Conservation (phyloP, 2,888 invertebrate species). For the Leptothorax acervorum region DNA sequence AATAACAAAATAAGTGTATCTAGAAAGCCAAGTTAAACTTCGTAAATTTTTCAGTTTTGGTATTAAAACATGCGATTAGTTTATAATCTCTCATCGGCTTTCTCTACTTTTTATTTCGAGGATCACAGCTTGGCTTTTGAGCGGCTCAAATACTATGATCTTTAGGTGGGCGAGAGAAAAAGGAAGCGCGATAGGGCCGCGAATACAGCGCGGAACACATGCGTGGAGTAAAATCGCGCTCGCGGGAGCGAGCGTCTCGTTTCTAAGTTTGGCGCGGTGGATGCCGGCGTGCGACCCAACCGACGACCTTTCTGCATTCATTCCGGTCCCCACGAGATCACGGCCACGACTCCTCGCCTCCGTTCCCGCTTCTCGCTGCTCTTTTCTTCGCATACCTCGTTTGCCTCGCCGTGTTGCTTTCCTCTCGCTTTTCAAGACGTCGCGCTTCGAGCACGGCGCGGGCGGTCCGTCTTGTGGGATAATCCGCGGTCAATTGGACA, state of each 20-base stretch:
- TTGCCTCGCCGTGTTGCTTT: slow-evolving; percentile 15
- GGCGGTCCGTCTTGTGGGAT: slow-evolving; percentile 1
- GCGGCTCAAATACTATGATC: not conserved
- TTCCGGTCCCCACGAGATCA: slow-evolving; percentile 50
- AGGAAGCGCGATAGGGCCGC: not conserved
- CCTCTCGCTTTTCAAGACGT: slow-evolving; percentile 33
- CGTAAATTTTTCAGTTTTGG: not conserved
- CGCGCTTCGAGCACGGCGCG: not conserved
- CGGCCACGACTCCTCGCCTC: slow-evolving; percentile 45
- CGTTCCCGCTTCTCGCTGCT: slow-evolving; percentile 46
- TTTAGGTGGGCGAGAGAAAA: not conserved
- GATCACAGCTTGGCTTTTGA: not conserved
- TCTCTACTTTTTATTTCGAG: not conserved
- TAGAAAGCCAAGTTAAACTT: not conserved
- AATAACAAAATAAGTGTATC: not conserved
- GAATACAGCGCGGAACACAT: not conserved
- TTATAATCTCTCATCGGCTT: not conserved
- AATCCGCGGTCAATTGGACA: not conserved
- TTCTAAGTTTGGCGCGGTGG: slow-evolving; percentile 40
- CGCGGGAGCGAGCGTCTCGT: slow-evolving; percentile 15
- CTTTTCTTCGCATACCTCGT: slow-evolving; percentile 55
- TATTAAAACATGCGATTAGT: not conserved
- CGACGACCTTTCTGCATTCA: slow-evolving; percentile 55
- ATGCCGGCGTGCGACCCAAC: slow-evolving; percentile 47
- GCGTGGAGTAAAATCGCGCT: slow-evolving; percentile 8